These are phyloP conservation scores for Archivesica marissinica DNA, from an alignment of 1,140 invertebrate species.

Conservation along the genomic window DNA sequence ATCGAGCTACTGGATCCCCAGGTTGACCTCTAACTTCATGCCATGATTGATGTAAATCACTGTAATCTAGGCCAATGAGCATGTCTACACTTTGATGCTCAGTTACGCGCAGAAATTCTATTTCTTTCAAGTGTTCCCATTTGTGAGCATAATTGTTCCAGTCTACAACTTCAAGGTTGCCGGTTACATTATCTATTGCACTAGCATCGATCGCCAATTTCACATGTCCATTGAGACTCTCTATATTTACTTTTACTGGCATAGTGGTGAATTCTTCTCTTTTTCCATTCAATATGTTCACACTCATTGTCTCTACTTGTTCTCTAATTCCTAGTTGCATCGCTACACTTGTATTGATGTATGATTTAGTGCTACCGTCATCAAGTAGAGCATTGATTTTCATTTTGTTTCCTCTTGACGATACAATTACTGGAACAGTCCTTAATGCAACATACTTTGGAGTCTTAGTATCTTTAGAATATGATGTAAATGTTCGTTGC, in stretches of 20 bases:
- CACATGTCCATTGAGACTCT: neutral
- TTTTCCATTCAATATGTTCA: slow-evolving; percentile 20
- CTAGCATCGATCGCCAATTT: neutral
- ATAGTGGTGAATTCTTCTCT: neutral
- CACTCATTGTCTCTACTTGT: neutral
- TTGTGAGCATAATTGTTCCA: neutral
- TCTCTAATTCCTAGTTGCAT: neutral
- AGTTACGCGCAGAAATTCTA: neutral
- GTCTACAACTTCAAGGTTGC: neutral
- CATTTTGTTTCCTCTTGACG: no score
- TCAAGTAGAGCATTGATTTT: no score
- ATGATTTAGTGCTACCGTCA: no score
- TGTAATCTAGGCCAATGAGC: slow-evolving; percentile 15
- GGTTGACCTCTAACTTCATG: neutral
- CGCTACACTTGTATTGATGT: no score
- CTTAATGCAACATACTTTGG: no score
- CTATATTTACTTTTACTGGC: neutral
- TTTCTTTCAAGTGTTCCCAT: slow-evolving; percentile 7
- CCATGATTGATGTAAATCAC: neutral
- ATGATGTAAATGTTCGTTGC: no score
- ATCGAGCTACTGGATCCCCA: neutral
- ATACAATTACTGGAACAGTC: no score
- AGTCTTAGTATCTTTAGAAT: no score
- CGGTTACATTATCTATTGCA: slow-evolving; percentile 2
- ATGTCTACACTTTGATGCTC: neutral